phyloP scores from a whole-genome alignment of 2,888 invertebrate species.

The Drosophila subsilvestris region DNA sequence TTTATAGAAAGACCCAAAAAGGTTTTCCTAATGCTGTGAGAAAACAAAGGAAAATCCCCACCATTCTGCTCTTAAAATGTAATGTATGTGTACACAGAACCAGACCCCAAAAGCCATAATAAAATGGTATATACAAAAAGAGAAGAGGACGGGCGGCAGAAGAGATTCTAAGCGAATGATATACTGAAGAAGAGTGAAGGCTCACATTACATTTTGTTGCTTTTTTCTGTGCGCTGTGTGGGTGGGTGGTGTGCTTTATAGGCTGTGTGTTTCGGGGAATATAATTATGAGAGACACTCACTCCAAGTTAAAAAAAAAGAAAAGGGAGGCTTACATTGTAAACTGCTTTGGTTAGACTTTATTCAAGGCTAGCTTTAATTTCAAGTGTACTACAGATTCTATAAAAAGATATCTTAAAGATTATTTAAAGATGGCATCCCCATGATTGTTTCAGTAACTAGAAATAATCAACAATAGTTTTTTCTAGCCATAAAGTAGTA shows the following conservation, averaged over 20 bases:
- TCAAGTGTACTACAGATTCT: neutral
- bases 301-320: neutral
- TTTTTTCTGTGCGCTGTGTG: neutral
- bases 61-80: neutral
- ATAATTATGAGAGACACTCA: neutral
- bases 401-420: neutral
- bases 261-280: neutral
- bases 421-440: neutral
- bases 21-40: slow-evolving; percentile 3
- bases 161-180: neutral
- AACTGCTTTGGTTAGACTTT: neutral
- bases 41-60: neutral
- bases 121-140: neutral
- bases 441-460: neutral
- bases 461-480: neutral
- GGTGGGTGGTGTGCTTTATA: neutral
- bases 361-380: neutral
- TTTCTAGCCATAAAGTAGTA: neutral
- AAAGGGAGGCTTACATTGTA: neutral
- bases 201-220: neutral
- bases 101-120: neutral
- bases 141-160: neutral
- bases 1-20: slow-evolving; percentile 36
- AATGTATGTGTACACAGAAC: neutral
- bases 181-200: neutral